A percentile compares a stretch with the other conserved stretches of the same genome.
These are phyloP conservation scores for Enteromius trimaculatus DNA, from an alignment of 2,797 vertebrate genomes.

Conservation along the genomic window DNA sequence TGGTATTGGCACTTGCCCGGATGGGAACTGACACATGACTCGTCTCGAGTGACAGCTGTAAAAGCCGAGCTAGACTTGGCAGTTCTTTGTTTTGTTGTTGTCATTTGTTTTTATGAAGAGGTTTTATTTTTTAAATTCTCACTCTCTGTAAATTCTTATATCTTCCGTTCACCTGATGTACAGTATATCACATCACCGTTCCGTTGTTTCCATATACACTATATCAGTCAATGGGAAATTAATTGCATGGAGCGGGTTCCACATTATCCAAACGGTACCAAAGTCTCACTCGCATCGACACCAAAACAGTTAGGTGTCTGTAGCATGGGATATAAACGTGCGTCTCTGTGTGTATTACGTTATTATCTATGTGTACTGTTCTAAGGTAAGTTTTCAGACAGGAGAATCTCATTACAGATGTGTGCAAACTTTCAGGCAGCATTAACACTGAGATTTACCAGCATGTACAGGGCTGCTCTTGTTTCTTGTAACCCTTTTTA, in stretches of 20 bases:
- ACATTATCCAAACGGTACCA: constrained; percentile 46
- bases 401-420: constrained; percentile 33
- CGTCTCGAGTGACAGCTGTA: constrained; percentile 9
- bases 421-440: constrained; percentile 22
- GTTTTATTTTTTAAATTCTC: constrained; percentile 35
- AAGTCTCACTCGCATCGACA: constrained; percentile 38
- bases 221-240: constrained; percentile 17
- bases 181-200: constrained; percentile 25
- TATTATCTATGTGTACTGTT: constrained; percentile 9
- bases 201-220: constrained; percentile 10
- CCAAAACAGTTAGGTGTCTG: constrained; percentile 52
- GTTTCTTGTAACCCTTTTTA: constrained; percentile 21
- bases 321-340: constrained; percentile 54
- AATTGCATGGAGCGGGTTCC: constrained; percentile 29
- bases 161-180: constrained; percentile 4
- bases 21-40: constrained; percentile 22
- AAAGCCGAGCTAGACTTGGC: constrained; percentile 29
- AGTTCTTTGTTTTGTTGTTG: neutral
- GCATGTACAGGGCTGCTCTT: constrained; percentile 45
- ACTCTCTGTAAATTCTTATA: neutral
- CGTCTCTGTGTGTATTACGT: constrained; percentile 28
- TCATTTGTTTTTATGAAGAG: constrained; percentile 22
- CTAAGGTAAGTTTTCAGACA: constrained; percentile 15
- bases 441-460: constrained; percentile 51
- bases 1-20: constrained; percentile 34